Conservation (phyloP, 2,113 vertebrate genomes). For the Asarcornis scutulata region DNA sequence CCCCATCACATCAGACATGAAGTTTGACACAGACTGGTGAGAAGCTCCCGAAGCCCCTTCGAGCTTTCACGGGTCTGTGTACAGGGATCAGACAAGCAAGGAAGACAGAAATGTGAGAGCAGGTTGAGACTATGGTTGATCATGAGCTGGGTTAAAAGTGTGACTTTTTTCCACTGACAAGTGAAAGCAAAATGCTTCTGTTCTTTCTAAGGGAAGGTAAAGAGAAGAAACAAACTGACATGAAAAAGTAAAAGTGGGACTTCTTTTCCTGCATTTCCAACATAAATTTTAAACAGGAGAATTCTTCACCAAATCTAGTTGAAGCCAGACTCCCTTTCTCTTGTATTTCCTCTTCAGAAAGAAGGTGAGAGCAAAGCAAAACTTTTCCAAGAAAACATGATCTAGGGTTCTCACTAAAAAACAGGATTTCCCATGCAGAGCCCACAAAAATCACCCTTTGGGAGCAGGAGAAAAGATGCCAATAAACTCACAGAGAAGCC, state of each 20-base stretch:
- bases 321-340: background rate
- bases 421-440: background rate
- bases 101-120: rapidly evolving
- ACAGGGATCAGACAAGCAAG: background rate
- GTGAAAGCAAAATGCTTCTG: background rate
- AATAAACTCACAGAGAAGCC: background rate
- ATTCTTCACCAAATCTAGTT: background rate
- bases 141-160: too few species aligned
- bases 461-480: background rate
- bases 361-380: background rate
- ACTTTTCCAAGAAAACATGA: background rate
- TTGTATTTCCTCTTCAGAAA: background rate
- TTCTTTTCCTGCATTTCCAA: background rate
- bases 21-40: background rate
- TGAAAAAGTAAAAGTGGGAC: background rate
- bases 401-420: rapidly evolving
- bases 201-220: background rate
- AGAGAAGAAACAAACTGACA: background rate
- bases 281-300: background rate
- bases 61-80: background rate
- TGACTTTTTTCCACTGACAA: background rate
- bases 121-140: background rate
- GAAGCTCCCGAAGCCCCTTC: background rate
- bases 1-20: rapidly evolving
- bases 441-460: background rate